Evolutionary conservation across 2,113 vertebrate species (phyloP).

Genomic region (Muscicapa adusta): DNA sequence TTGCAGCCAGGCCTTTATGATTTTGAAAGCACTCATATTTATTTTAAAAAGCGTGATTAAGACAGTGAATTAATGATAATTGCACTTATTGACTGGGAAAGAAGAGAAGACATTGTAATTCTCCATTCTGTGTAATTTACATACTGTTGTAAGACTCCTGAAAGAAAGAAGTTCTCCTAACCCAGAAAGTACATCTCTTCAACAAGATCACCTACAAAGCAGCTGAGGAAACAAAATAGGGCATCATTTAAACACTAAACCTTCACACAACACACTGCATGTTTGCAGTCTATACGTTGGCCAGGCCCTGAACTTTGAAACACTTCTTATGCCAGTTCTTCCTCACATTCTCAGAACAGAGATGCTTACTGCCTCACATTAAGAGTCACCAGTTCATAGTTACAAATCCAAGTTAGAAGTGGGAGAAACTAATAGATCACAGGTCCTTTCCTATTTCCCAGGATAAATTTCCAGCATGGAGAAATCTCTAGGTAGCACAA

Average conservation of each 20-base stretch:
- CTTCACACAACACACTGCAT: background rate
- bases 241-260: background rate
- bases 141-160: background rate
- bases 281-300: background rate
- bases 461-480: rapidly evolving
- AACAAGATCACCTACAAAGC: background rate
- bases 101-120: background rate
- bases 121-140: background rate
- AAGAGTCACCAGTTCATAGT: background rate
- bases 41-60: background rate
- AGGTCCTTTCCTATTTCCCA: background rate
- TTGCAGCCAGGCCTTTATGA: background rate
- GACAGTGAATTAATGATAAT: background rate
- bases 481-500: background rate
- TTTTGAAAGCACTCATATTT: background rate
- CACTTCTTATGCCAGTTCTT: background rate
- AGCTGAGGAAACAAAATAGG: background rate
- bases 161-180: background rate
- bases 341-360: background rate
- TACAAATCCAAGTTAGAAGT: background rate
- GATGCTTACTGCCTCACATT: rapidly evolving
- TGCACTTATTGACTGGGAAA: background rate
- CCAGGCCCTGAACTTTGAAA: background rate
- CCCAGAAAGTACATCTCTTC: background rate
- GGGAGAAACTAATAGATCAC: background rate